A percentile compares a stretch with the other conserved stretches of the same genome.
These are phyloP conservation scores for Acromyrmex heyeri DNA, from an alignment of 1,140 invertebrate genomes.

Conservation along the genomic window DNA sequence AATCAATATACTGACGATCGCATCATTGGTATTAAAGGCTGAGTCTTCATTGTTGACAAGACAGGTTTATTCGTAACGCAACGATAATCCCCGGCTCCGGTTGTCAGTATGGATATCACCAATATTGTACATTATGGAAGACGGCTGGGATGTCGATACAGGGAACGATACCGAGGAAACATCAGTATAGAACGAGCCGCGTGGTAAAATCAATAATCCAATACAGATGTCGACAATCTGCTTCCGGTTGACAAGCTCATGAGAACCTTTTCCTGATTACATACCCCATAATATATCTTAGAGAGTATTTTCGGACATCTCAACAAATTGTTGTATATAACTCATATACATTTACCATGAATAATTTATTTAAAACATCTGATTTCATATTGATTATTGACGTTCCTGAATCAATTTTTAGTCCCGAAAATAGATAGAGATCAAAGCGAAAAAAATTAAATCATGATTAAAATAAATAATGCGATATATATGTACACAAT, in stretches of 20 bases:
- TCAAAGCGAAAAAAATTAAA: background rate
- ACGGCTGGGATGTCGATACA: constrained; percentile 71
- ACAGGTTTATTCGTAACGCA: constrained; percentile 70
- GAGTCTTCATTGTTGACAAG: constrained; percentile 61
- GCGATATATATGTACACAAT: background rate
- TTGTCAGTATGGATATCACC: constrained; percentile 71
- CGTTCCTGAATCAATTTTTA: background rate
- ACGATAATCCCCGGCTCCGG: constrained; percentile 72
- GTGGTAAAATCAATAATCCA: constrained; percentile 67
- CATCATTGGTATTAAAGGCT: constrained; percentile 57
- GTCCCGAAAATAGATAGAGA: background rate
- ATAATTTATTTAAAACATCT: background rate
- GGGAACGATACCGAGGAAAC: constrained; percentile 70
- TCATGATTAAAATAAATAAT: background rate
- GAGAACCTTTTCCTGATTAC: constrained; percentile 32
- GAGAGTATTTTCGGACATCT: constrained; percentile 21
- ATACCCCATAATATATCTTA: constrained; percentile 4
- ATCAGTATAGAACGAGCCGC: constrained; percentile 52
- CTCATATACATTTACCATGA: background rate
- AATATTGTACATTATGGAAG: constrained; percentile 70
- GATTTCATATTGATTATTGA: background rate
- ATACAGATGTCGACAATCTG: constrained; percentile 49
- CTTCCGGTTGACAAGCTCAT: constrained; percentile 39
- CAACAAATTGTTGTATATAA: constrained; percentile 4
- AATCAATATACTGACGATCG: constrained; percentile 9